Conservation (phyloP, 2,888 invertebrate genomes). For the Scotopteryx bipunctaria region DNA sequence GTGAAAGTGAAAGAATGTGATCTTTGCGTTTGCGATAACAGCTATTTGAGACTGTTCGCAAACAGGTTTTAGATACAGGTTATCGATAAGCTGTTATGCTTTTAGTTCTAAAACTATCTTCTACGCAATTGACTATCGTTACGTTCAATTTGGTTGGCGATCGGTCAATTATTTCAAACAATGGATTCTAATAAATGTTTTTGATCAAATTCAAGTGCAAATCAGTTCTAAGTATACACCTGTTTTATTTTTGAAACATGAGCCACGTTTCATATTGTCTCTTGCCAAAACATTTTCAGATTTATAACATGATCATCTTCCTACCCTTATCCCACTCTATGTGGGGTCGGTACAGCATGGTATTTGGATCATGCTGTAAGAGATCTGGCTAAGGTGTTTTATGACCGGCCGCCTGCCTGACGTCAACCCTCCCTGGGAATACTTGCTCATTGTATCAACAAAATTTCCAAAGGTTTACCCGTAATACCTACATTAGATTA, state of each 20-base stretch:
- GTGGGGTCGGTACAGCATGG: no score
- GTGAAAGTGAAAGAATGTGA: slow-evolving; percentile 28
- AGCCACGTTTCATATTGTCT: neutral
- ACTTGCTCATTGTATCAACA: no score
- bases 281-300: neutral
- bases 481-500: slow-evolving; percentile 4
- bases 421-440: no score
- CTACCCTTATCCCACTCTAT: no score
- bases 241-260: neutral
- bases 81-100: slow-evolving; percentile 2
- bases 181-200: slow-evolving; percentile 11
- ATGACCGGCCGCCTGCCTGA: no score
- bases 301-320: no score
- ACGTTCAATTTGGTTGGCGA: slow-evolving; percentile 15
- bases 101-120: slow-evolving; percentile 9
- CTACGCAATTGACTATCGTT: slow-evolving; percentile 16
- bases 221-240: neutral
- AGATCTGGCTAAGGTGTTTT: no score
- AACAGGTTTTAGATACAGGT: slow-evolving; percentile 14
- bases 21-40: slow-evolving; percentile 9
- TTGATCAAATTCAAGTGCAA: slow-evolving; percentile 15
- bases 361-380: no score
- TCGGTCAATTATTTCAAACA: slow-evolving; percentile 4
- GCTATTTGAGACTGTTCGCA: slow-evolving; percentile 4
- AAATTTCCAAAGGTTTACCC: no score